A percentile compares a stretch with the other conserved stretches of the same genome.
Evolutionary conservation across 2,113 vertebrate species (phyloP).

Genomic region (Psephotus haematonotus): DNA sequence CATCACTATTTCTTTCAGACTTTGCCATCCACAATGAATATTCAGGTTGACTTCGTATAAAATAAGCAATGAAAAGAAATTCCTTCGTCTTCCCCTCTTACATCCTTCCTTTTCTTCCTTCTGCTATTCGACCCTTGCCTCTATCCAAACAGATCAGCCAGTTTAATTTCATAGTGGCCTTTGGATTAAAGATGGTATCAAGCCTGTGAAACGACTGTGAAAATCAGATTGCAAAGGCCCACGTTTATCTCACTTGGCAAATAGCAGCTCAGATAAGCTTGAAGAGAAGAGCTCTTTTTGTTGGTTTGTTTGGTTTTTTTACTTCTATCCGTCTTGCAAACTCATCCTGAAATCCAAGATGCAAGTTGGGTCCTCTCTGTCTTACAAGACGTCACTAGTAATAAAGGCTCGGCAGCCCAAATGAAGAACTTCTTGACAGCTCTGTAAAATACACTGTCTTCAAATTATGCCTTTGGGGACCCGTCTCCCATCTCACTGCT

Average conservation of each 20-base stretch:
- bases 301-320: background rate
- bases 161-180: conserved; percentile 44
- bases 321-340: conserved; percentile 8
- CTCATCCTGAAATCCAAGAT: conserved; percentile 35
- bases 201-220: conserved; percentile 16
- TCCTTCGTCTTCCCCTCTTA: background rate
- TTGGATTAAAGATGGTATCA: conserved; percentile 32
- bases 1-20: background rate
- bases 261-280: conserved; percentile 21
- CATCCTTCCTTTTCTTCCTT: background rate
- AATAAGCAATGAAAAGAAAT: background rate
- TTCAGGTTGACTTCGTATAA: background rate
- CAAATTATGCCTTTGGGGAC: conserved; percentile 55
- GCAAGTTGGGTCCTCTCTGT: conserved; percentile 23
- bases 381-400: conserved; percentile 20
- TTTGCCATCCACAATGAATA: background rate
- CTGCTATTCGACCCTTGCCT: background rate
- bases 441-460: conserved; percentile 58
- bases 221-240: conserved; percentile 29
- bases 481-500: conserved; percentile 45
- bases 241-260: conserved; percentile 21
- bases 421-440: conserved; percentile 66
- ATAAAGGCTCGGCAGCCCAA: conserved; percentile 54
- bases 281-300: background rate
- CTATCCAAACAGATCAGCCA: background rate